Evolutionary conservation across 1,140 invertebrate genomes (phyloP), one percentile per base, ranked within the genome.

Genomic region (Popillia japonica): DNA sequence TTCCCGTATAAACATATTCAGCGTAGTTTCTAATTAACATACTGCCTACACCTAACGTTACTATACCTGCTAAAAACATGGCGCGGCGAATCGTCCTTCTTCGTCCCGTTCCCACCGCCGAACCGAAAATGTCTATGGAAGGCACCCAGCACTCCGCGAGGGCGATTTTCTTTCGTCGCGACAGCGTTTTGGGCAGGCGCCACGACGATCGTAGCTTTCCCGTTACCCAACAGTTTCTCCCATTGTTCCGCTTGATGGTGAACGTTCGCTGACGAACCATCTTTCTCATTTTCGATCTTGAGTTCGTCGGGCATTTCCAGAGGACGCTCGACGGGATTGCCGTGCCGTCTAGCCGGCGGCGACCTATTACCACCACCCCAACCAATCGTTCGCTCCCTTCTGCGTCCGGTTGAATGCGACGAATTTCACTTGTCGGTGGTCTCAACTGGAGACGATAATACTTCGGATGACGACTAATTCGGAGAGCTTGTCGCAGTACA

Each of bases 11-110:
- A 55, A 55, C 17, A n/a, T 17, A 55, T 34, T 4, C 27, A 34
- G 27, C 4, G 4, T 34, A 34, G 2, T 4, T 34, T 4, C 4
- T 34, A 34, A 34, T 34, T 34, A 34, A 34, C 27, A 34, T 34
- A n/a, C n/a, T n/a, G n/a, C n/a, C n/a, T n/a, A n/a, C n/a, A n/a
- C n/a, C n/a, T 34, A 34, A 34, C 27, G 1, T 34, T 68, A 27
- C 22, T 8, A 17, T 61, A 76, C 55, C 75, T 76, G n/a, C 75
- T 76, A 76, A 55, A 55, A 55, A 48, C 75, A 22, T 77, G 59
- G 7, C 40, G 22, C 22, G 76, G 76, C n/a, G 61, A 48, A 10
- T 75, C 42, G 20, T 74, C 40, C 64, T 78, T 80, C 48, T 77
- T 77, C 10, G 10, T 41, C 8, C 10, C 42, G 6, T 27, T 48